Evolutionary conservation across 2,113 vertebrate species (phyloP), one percentile per base, ranked within the genome.

Genomic region (Pseudorhombus dupliciocellatus): DNA sequence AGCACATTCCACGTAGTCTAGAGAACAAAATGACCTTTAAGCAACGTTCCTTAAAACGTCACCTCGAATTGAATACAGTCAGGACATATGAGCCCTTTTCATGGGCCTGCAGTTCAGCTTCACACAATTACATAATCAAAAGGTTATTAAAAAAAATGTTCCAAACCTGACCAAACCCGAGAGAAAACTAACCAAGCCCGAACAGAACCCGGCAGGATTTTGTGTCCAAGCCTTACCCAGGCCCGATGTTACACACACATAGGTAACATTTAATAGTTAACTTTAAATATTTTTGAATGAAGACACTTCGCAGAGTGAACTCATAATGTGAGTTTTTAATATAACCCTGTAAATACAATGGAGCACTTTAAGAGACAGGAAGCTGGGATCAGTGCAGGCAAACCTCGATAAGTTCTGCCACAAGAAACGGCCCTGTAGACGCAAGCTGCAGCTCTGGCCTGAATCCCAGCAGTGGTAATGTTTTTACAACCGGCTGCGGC

Each of bases 281-380:
- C 26, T 28, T 28, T 28, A 28, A 28, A 28, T 3, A 37, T 37
- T 37, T 37, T 37, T 37, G 10, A 37, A 44, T 5, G 14, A 16
- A 44, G 15, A 44, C 14, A 34, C 22, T 20, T 14, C 40, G 21
- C 15, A 24, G 44, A 70, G 57, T 14, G 34, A 55, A 70, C 67
- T 58, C 26, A 59, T 42, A 54, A 77, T 14, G 48, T 44, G 31
- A 42, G 44, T 42, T 77, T 71, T 79, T 31, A 58, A 50, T 72
- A 53, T 70, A 77, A 67, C 65, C 74, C 77, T 83, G 80, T 76
- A 55, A 46, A 70, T 53, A 92, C 89, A 90, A 91, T 88, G 62
- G 66, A 44, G 66, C 54, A 26, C 58, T 87, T 87, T 82, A 57
- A 31, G 42, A 75, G 72, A 22, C 75, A 87, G 89, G 88, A 90